Evolutionary conservation across 1,140 invertebrate species (phyloP), one percentile per base, ranked within the genome.

Genomic region (Uloborus diversus): DNA sequence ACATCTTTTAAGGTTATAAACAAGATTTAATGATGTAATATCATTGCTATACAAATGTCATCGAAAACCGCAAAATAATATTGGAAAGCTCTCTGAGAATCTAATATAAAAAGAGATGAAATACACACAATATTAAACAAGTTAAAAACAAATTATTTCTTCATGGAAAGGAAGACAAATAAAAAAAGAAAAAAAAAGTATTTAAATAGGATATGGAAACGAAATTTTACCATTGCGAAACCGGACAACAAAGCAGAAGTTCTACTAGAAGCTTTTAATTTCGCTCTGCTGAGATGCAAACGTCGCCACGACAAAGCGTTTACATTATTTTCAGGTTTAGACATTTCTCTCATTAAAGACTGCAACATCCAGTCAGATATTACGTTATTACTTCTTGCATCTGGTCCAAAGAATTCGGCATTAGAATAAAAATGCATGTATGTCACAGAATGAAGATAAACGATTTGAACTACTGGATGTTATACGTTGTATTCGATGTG

Each of bases 161-260:
- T n/a, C n/a, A n/a, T n/a, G n/a, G n/a, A n/a, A n/a, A n/a, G n/a
- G n/a, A n/a, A n/a, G n/a, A n/a, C n/a, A n/a, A n/a, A n/a, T n/a
- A n/a, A n/a, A n/a, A n/a, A n/a, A n/a, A n/a, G n/a, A n/a, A n/a
- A n/a, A n/a, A n/a, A n/a, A n/a, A n/a, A n/a, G n/a, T n/a, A n/a
- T n/a, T n/a, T n/a, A n/a, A n/a, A n/a, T n/a, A n/a, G n/a, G n/a
- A n/a, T n/a, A n/a, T n/a, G n/a, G n/a, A n/a, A n/a, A n/a, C n/a
- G n/a, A n/a, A n/a, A n/a, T n/a, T n/a, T 81, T 87, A 96, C 96
- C 96, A 98, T 99, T 32, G 96, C 97, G 87, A 99, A 99, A 75
- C 97, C 97, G 20, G 94, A 95, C 47, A 98, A 88, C 23, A 97
- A 87, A 84, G 96, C 96, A 0, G 95, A 97, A 1, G 96, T 98